A percentile compares a stretch with the other conserved stretches of the same genome.
phyloP scores from a whole-genome alignment of 2,797 vertebrate genomes.

The Smutsia gigantea region DNA sequence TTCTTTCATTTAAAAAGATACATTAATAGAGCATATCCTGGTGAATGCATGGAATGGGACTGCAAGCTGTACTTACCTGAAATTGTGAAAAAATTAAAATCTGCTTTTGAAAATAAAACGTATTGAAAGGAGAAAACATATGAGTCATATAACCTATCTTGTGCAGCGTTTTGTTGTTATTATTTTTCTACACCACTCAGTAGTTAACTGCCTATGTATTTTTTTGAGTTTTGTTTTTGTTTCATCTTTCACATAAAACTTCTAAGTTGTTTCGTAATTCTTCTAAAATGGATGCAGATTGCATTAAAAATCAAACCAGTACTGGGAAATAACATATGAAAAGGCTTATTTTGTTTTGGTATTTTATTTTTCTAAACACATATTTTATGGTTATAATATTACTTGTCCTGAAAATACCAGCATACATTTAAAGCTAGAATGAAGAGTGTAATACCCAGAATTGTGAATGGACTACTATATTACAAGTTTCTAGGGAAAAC shows the following conservation, averaged over 20 bases:
- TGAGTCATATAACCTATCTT: neutral
- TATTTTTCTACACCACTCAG: neutral
- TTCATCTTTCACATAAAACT: neutral
- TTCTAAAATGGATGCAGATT: slow-evolving; percentile 40
- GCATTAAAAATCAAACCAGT: slow-evolving; percentile 2
- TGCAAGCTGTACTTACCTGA: neutral
- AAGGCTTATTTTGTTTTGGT: slow-evolving; percentile 7
- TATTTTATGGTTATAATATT: slow-evolving; percentile 10
- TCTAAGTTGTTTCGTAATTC: slow-evolving; percentile 35
- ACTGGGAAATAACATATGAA: neutral
- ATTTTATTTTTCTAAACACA: neutral
- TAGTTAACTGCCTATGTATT: neutral
- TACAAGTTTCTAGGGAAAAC: slow-evolving; percentile 37
- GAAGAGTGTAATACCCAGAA: slow-evolving; percentile 4
- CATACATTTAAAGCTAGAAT: neutral
- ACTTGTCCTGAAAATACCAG: slow-evolving; percentile 1
- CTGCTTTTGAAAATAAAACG: neutral
- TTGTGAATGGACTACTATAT: neutral
- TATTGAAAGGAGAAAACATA: neutral
- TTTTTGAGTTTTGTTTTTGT: neutral
- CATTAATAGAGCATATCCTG: neutral
- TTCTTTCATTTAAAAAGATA: slow-evolving; percentile 23
- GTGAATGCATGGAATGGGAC: neutral
- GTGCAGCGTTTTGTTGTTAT: neutral
- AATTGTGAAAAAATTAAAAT: slow-evolving; percentile 45